Base-by-base conservation (phyloP, 2,113 vertebrate genomes). In the Taurulus bubalis region DNA sequence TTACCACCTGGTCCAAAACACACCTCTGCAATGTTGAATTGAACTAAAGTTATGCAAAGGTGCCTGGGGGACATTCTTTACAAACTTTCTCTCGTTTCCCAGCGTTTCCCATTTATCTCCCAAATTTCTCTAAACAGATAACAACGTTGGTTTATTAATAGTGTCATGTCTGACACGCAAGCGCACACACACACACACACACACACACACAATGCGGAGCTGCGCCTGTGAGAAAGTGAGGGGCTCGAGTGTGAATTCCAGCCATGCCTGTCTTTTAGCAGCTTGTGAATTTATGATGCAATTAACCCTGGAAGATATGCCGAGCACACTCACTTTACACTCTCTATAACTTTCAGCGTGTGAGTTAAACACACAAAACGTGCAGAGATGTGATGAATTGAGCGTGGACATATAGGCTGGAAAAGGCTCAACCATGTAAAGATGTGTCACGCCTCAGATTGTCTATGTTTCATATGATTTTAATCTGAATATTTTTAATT, bases 231-330 rank as follows among this genome's bases (percentile, higher is more conserved):
- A 86, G 89, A 87, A 87, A 90, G 90, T 71, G 81, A 87, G 42
- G 34, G 32, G 59, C 80, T 59, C 82, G 91, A 91, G 93, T 94
- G 92, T 94, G 90, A 95, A 95, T 94, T 92, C 91, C 94, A 90
- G 79, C 84, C 94, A 80, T 94, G 88, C 92, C 79, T 91, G 87
- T 87, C 89, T 89, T 90, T 90, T 90, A 86, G 86, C 88, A 88
- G 94, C 87, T 89, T 64, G 77, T 89, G 87, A 90, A 93, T 95
- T 94, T 94, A 93, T 92, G 91, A 93, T 86, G 93, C 90, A 92
- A 91, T 93, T 91, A 93, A 93, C 90, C 88, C 87, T 80, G 60
- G 69, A 67, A 91, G 88, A 89, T 73, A 88, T 51, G 80, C 75
- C 7, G 75, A 66, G 82, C 66, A 38, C 76, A 85, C 85, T 91